Evolutionary conservation across 2,113 vertebrate species (phyloP).

Genomic region (Herpetotheres cachinnans): DNA sequence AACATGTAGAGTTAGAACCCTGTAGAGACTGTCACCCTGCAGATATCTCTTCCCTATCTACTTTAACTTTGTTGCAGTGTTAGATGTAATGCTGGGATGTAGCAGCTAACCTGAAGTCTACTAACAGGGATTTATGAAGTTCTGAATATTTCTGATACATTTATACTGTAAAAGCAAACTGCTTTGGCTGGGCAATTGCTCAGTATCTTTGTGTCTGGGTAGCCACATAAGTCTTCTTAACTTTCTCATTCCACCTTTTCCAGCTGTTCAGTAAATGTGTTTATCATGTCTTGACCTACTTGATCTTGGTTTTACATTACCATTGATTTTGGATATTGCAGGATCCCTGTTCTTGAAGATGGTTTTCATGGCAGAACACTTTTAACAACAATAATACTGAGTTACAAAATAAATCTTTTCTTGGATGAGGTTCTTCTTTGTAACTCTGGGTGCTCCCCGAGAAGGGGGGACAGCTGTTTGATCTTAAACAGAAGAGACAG

Average conservation of each 20-base stretch:
- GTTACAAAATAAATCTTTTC: not conserved
- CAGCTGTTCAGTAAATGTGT: not conserved
- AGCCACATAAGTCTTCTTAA: not conserved
- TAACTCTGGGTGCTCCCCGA: not conserved
- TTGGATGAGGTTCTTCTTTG: not conserved
- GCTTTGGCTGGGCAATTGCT: not conserved
- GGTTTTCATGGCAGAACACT: not conserved
- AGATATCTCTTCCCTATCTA: not conserved
- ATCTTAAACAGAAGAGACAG: not conserved
- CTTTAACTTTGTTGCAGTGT: not conserved
- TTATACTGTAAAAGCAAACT: not conserved
- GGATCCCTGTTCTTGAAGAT: not conserved
- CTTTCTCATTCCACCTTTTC: not conserved
- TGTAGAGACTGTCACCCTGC: not conserved
- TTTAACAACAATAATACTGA: not conserved
- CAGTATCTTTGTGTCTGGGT: not conserved
- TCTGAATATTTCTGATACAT: not conserved
- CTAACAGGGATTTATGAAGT: not conserved
- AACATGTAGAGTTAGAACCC: not conserved
- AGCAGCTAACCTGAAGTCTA: not conserved
- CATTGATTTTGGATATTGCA: not conserved
- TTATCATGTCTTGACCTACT: not conserved
- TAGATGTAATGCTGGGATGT: not conserved
- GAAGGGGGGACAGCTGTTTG: not conserved
- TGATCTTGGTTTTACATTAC: not conserved